Percentiles rank a stretch among this genome's conserved stretches.
phyloP scores from a whole-genome alignment of 2,797 vertebrate genomes.

The Poeciliopsis presidionis region DNA sequence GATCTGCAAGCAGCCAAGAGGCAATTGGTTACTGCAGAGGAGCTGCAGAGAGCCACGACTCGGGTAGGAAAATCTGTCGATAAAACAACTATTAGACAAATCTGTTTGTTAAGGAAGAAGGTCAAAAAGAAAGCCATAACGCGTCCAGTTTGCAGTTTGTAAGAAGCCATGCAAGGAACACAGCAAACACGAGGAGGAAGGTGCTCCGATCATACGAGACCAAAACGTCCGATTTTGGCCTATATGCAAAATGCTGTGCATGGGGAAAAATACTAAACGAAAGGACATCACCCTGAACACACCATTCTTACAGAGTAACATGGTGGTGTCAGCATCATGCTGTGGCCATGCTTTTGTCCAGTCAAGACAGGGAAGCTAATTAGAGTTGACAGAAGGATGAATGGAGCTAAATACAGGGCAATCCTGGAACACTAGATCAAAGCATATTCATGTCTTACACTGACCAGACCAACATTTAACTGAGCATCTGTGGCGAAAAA shows the following conservation, averaged over 20 bases:
- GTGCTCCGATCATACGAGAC: background rate
- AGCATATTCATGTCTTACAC: background rate
- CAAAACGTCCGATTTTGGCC: background rate
- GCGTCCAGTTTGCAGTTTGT: background rate
- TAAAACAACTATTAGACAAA: background rate
- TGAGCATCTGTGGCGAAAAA: background rate
- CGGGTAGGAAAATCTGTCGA: background rate
- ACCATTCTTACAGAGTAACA: background rate
- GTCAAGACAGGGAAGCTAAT: background rate
- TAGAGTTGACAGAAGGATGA: background rate
- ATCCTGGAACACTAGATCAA: background rate
- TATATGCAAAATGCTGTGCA: background rate
- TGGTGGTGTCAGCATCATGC: background rate
- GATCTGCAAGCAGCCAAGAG: constrained; percentile 1
- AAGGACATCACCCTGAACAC: background rate
- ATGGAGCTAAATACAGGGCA: background rate
- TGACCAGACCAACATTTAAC: background rate
- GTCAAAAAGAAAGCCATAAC: background rate
- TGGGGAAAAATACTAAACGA: background rate
- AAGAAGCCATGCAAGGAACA: background rate
- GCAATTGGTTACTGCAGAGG: background rate
- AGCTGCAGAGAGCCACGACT: background rate
- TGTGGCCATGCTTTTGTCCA: background rate
- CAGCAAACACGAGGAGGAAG: background rate
- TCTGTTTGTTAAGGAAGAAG: background rate